Evolutionary conservation across 2,888 invertebrate species (phyloP), one percentile per base, ranked within the genome.

Genomic region (Dryomyza anilis): DNA sequence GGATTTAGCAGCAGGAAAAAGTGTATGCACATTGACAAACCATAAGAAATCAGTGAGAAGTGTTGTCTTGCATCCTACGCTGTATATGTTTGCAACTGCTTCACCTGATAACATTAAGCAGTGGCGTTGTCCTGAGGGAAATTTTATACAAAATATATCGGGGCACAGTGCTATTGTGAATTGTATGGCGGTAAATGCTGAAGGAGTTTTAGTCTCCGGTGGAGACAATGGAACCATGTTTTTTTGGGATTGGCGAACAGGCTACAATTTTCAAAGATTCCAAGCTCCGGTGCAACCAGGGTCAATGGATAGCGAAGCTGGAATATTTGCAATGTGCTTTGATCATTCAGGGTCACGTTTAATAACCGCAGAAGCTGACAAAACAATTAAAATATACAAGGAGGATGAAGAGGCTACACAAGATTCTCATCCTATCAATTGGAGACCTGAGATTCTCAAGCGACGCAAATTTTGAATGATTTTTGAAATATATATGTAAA

Each of bases 41-140:
- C 99, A 99, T 85, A 99, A 99, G 84, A 98, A 98, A 81, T 98
- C 94, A 70, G 93, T 94, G 0, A 86, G 94, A 27, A 89, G 93
- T 66, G 85, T 94, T 8, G 89, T 90, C 0, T 85, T 92, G 12
- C 94, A 94, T 84, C 93, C 94, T 0, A 87, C 88, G 0, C 79
- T 91, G 76, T 82, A 98, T 82, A 96, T 96, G 87, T 98, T 99
- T 84, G 98, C 95, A 0, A 97, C 97, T 0, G 99, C 95, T 0
- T 97, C 98, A 0, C 97, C 99, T 0, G 98, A 99, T 81, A 98
- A 99, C 80, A 95, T 99, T 70, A 99, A 99, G 80, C 97, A 98
- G 80, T 99, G 99, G 99, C 95, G 94, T 81, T 97, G 97, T 78
- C 98, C 98, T 0, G 96, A 98, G 74, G 96, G 98, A 2, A 94